Percentiles rank a stretch among this genome's conserved stretches.
Evolutionary conservation across 2,797 vertebrate genomes (phyloP).

Genomic region (Tympanoctomys barrerae): DNA sequence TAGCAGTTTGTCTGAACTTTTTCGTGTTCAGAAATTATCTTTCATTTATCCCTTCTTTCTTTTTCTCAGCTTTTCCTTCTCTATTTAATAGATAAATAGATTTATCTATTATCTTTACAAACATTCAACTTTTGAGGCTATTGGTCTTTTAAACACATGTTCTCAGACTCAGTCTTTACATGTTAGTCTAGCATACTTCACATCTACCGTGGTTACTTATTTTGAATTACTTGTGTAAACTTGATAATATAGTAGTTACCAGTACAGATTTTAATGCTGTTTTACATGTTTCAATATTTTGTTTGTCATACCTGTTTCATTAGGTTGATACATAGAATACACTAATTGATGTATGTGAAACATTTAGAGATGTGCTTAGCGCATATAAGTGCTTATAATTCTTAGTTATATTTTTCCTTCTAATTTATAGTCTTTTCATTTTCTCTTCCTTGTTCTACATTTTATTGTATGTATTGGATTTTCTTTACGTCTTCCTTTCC

Average conservation of each 20-base stretch:
- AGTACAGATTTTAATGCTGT: not conserved
- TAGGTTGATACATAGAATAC: not conserved
- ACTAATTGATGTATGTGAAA: not conserved
- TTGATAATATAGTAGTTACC: not conserved
- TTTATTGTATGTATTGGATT: not conserved
- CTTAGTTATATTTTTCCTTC: not conserved
- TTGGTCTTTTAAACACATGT: not conserved
- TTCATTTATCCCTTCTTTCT: not conserved
- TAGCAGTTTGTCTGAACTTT: not conserved
- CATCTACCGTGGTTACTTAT: not conserved
- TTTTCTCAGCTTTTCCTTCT: not conserved
- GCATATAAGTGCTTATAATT: not conserved
- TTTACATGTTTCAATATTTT: not conserved
- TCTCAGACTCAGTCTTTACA: not conserved
- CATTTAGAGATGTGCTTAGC: not conserved
- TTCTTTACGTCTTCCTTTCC: not conserved
- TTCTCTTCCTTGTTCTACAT: not conserved
- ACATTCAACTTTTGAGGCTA: not conserved
- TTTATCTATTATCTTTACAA: conserved; percentile 3
- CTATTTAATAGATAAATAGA: too few relatives aligned
- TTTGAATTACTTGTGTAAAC: not conserved
- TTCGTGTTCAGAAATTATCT: not conserved
- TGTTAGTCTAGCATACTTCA: not conserved
- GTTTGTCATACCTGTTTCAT: not conserved
- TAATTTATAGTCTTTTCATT: not conserved